Evolutionary conservation across 2,113 vertebrate genomes (phyloP), one percentile per base, ranked within the genome.

Genomic region (Isurus oxyrinchus): DNA sequence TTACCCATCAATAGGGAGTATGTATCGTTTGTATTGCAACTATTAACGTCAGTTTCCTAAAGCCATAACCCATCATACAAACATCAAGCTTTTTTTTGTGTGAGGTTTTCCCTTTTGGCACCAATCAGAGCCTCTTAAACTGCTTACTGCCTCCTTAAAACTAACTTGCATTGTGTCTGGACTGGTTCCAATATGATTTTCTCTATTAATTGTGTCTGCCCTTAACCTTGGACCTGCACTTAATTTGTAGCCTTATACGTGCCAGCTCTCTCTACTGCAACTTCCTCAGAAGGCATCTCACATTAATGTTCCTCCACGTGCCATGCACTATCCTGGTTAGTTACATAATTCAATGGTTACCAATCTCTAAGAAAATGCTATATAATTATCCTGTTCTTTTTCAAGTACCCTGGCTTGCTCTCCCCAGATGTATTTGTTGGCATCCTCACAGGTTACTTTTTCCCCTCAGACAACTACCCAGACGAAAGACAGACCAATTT

Each of bases 301-400:
- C 63, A 67, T 23, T 21, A 23, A 2, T 69, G n/a, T 23, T 67
- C 23, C 63, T 95, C 63, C 63, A 67, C 63, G 93, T 10, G 93
- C 63, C 93, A 95, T 40, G 44, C 93, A 49, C 63, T 27, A 66
- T 95, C 93, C 40, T 49, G 40, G n/a, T 67, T 67, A 67, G 63
- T 40, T 67, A n/a, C 63, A 31, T 27, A 49, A 40, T 69, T 66
- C 35, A 67, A 23, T 27, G 19, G 35, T 67, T 67, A n/a, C 63
- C 40, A 94, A 66, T 61, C n/a, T 66, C n/a, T 31, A 69, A 95
- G 19, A 25, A 40, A 49, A 49, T 67, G 44, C 93, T 95, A 49
- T 95, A 49, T 95, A 67, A 95, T 95, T 95, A 49, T 95, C 61
- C 21, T 91, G 55, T 94, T 67, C n/a, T 67, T 67, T 94, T 95